Evolutionary conservation across 2,888 invertebrate species (phyloP).

Genomic region (Melikaiella ostensackeni): DNA sequence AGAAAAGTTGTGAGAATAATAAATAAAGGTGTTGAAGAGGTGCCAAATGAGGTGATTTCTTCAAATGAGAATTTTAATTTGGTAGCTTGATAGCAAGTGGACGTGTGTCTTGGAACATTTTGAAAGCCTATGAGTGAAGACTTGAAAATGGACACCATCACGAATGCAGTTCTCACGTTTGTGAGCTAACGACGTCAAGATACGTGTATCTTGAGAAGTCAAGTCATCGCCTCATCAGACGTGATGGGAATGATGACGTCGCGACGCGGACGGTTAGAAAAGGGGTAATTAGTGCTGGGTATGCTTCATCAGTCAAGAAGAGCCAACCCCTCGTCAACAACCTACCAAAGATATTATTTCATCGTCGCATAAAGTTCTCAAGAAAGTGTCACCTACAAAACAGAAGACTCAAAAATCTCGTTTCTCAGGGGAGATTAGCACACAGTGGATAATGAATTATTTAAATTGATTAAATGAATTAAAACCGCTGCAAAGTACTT

Average conservation of each 20-base stretch:
- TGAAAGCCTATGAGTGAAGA: neutral
- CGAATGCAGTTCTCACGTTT: constrained; percentile 59
- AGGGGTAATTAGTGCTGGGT: constrained; percentile 71
- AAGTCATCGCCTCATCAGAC: constrained; percentile 63
- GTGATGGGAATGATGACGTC: constrained; percentile 69
- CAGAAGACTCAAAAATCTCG: too few relatives aligned
- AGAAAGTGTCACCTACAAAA: neutral
- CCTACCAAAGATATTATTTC: constrained; percentile 63
- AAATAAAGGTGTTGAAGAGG: neutral
- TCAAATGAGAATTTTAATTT: constrained; percentile 20
- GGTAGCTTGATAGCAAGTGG: neutral
- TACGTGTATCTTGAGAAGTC: constrained; percentile 53
- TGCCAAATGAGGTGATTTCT: constrained; percentile 16
- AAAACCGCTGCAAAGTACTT: too few relatives aligned
- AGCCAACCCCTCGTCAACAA: constrained; percentile 63
- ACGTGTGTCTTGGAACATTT: constrained; percentile 7
- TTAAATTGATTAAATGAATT: too few relatives aligned
- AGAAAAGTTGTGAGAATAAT: neutral
- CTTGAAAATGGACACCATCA: constrained; percentile 24
- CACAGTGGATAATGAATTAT: too few relatives aligned
- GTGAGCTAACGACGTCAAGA: constrained; percentile 61
- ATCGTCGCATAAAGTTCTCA: constrained; percentile 49
- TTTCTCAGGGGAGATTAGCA: too few relatives aligned
- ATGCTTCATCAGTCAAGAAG: constrained; percentile 72
- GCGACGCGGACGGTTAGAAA: constrained; percentile 67